These are phyloP conservation scores for Tapirus terrestris DNA, from an alignment of 2,113 vertebrate species.

Conservation along the genomic window DNA sequence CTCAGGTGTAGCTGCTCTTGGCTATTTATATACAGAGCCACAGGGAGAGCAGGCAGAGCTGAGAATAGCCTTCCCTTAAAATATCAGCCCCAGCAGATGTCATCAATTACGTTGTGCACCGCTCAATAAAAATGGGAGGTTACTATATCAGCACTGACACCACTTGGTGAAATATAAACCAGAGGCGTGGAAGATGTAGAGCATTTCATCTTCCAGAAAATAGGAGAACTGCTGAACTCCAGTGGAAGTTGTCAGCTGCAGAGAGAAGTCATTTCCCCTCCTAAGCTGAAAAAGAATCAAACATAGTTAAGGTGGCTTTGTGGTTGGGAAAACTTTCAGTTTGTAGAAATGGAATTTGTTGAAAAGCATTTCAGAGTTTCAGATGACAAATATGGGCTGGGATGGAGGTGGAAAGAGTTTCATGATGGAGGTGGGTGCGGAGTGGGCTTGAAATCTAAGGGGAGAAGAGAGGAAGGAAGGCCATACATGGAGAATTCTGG, in stretches of 20 bases:
- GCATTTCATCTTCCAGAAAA: constrained; percentile 50
- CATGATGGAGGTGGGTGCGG: rapidly evolving
- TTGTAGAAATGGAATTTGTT: background rate
- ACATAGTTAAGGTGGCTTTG: background rate
- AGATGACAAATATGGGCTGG: background rate
- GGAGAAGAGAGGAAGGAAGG: too few species aligned
- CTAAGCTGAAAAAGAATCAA: background rate
- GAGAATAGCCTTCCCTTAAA: constrained; percentile 61
- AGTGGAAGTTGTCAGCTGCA: constrained; percentile 5
- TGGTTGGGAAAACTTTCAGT: background rate
- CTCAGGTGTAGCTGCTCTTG: background rate
- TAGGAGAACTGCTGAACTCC: background rate
- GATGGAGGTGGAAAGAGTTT: background rate
- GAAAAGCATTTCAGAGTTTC: background rate
- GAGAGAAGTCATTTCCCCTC: background rate
- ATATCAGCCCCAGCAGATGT: constrained; percentile 55
- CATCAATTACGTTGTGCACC: constrained; percentile 46
- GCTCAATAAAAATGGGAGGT: constrained; percentile 61
- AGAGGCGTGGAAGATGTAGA: background rate
- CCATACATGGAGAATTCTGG: rapidly evolving
- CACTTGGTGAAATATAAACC: constrained; percentile 49
- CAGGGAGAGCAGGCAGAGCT: background rate
- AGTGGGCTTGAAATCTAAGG: background rate
- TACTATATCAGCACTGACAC: constrained; percentile 26
- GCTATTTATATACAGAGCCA: constrained; percentile 45